phyloP scores from a whole-genome alignment of 2,113 vertebrate genomes.

The Fukomys damarensis region DNA sequence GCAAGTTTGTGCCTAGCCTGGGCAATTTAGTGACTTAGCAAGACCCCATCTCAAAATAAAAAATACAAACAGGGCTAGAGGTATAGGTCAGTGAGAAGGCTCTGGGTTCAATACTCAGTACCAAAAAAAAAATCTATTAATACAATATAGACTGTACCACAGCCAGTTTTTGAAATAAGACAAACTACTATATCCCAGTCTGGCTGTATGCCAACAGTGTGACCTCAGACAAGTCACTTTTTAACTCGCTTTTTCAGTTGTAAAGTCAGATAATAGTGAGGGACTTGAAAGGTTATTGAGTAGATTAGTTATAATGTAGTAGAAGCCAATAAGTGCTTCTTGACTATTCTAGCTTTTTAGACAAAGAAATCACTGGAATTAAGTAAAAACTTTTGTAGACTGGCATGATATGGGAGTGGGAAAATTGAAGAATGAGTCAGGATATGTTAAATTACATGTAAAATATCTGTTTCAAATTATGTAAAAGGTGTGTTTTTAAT shows the following conservation, averaged over 20 bases:
- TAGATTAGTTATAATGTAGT: neutral
- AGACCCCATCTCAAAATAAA: too few species aligned
- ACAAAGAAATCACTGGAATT: neutral
- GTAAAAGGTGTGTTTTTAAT: neutral
- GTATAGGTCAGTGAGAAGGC: neutral
- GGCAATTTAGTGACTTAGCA: neutral
- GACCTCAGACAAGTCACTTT: neutral
- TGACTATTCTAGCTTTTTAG: neutral
- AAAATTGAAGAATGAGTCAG: neutral
- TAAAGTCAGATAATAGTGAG: neutral
- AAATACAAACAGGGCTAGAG: neutral
- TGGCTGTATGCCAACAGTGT: neutral
- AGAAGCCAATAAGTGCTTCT: neutral
- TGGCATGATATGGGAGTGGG: neutral
- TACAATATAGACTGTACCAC: neutral
- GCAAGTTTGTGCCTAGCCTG: neutral
- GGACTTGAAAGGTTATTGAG: neutral
- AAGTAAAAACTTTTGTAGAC: neutral
- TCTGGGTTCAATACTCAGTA: neutral
- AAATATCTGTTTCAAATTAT: neutral
- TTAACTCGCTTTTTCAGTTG: neutral
- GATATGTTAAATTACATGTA: neutral
- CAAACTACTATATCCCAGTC: neutral
- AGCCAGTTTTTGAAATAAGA: neutral
- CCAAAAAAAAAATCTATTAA: neutral